phyloP scores from a whole-genome alignment of 2,113 vertebrate species.

The Elephas maximus region DNA sequence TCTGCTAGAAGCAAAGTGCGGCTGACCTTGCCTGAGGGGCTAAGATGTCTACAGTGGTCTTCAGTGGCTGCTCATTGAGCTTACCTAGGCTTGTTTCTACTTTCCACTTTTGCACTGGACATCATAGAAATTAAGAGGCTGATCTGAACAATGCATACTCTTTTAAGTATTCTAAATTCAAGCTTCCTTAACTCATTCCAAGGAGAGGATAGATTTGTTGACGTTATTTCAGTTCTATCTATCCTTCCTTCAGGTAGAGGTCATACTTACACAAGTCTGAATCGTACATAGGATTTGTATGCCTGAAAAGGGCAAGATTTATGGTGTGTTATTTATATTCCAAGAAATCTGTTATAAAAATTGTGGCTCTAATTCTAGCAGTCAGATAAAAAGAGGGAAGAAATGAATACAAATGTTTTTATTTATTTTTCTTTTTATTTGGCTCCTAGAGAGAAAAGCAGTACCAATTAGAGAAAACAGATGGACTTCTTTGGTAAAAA shows the following conservation, averaged over 20 bases:
- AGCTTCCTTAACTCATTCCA: background rate
- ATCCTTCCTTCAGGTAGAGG: background rate
- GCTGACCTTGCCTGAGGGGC: background rate
- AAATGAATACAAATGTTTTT: background rate
- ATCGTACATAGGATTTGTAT: background rate
- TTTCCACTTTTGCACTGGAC: background rate
- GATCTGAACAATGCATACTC: background rate
- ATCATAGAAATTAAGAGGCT: background rate
- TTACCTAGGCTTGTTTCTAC: background rate
- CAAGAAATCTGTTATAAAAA: constrained; percentile 15
- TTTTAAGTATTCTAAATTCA: background rate
- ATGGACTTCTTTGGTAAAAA: background rate
- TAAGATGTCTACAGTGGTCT: background rate
- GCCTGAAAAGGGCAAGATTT: background rate
- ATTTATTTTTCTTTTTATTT: constrained; percentile 33
- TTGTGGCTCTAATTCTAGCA: background rate
- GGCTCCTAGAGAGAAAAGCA: background rate
- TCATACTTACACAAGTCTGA: background rate
- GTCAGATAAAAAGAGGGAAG: constrained; percentile 18
- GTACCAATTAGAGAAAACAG: background rate
- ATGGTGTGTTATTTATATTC: background rate
- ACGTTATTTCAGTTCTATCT: background rate
- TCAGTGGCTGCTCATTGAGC: background rate
- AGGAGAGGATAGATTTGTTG: background rate
- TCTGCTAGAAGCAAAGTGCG: background rate